Conservation (phyloP, 2,113 vertebrate species). For the Echinops telfairi region DNA sequence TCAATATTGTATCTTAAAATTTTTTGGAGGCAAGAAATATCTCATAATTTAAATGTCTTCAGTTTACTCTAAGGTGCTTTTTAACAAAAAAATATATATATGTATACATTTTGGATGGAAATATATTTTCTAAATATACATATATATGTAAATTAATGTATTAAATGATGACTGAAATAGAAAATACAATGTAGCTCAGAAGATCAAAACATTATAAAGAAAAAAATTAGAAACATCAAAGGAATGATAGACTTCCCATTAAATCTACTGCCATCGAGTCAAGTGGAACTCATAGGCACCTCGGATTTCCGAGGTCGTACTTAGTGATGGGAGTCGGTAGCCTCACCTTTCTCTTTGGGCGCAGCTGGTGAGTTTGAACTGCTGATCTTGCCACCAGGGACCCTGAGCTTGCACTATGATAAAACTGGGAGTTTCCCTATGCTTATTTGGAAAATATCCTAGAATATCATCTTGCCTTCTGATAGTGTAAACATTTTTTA, state of each 20-base stretch:
- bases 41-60: neutral
- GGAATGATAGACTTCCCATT: neutral
- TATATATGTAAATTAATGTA: constrained; percentile 3
- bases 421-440: neutral
- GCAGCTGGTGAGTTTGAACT: too few relatives aligned
- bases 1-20: constrained; percentile 22
- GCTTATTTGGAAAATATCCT: neutral
- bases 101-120: neutral
- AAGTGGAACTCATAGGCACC: too few relatives aligned
- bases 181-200: neutral
- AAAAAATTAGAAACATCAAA: neutral
- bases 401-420: neutral
- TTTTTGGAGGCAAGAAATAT: constrained; percentile 27
- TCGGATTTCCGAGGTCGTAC: too few relatives aligned
- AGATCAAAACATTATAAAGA: neutral
- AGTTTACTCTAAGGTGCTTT: neutral
- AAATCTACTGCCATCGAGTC: too few relatives aligned
- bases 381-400: too few relatives aligned
- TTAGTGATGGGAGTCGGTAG: too few relatives aligned
- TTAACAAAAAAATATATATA: constrained; percentile 19
- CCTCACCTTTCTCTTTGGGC: too few relatives aligned
- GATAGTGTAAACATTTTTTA: constrained; percentile 4
- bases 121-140: neutral
- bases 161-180: neutral
- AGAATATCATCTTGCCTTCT: constrained; percentile 5